Base-by-base conservation (phyloP, 2,797 vertebrate genomes). In the Hylomyscus alleni region DNA sequence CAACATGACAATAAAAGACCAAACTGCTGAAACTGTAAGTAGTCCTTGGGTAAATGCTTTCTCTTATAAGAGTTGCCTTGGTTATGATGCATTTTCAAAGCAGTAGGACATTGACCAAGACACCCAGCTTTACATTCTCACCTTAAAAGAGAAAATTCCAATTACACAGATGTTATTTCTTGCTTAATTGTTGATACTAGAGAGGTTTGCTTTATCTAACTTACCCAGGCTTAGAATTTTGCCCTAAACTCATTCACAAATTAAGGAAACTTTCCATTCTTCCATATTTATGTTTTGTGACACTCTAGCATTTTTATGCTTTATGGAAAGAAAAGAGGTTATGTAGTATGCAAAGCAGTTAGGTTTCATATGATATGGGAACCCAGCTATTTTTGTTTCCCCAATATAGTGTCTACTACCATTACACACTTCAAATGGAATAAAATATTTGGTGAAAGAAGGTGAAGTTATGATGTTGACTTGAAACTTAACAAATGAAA, bases 401-500 rank as follows among this genome's bases (percentile, higher is more conserved):
- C 31, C 69, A 96, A 86, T 82, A 60, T 54, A 47, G 20, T 54
- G 52, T 81, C 47, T 92, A 85, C 40, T 90, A 85, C 62, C 67
- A 22, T 81, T 92, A 67, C 13, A 96, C 14, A 96, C 65, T 22
- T 92, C 58, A 78, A 94, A 58, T 40, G 19, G 40, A 95, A 47
- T 72, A 65, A 81, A 3, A 24, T 87, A 8, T 89, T 96, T 24
- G 40, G 67, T 65, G 47, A 69, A 76, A 94, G 60, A 95, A 97
- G 44, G 47, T 52, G 76, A 96, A 96, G 5, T 29, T 93, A 10
- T 86, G 58, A 82, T 93, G 80, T 31, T 89, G 29, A 91, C 58
- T 92, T 94, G 69, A 93, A 86, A 95, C 62, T 87, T 89, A 80
- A 10, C 10, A 34, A 10, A 95, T 86, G 62, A 95, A 97, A 78